Conservation (phyloP, 1,140 invertebrate genomes). For the Protaetia brevitarsis region DNA sequence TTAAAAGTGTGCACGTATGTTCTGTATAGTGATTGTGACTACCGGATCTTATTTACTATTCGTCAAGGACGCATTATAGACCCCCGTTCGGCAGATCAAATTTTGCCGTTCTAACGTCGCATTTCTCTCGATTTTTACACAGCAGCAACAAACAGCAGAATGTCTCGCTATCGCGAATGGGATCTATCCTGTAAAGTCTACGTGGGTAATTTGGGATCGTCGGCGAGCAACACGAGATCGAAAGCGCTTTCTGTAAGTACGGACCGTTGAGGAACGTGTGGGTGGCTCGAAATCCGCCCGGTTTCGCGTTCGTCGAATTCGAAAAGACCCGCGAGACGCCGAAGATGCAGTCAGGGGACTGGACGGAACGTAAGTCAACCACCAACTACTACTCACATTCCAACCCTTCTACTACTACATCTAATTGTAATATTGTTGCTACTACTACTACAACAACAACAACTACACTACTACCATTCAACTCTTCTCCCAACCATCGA, state of each 20-base stretch:
- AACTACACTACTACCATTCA: constrained; percentile 14
- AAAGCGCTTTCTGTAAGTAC: constrained; percentile 91
- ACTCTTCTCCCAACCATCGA: constrained; percentile 19
- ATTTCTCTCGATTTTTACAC: not conserved
- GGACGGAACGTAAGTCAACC: constrained; percentile 82
- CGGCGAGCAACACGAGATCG: constrained; percentile 89
- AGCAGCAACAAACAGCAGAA: constrained; percentile 34
- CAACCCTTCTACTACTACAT: constrained; percentile 18
- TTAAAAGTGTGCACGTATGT: too few relatives aligned
- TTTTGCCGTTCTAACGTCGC: not conserved
- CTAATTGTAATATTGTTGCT: constrained; percentile 22
- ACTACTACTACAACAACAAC: constrained; percentile 12
- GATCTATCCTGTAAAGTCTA: constrained; percentile 96
- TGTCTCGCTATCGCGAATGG: constrained; percentile 85
- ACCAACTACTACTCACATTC: constrained; percentile 6
- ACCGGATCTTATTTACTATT: too few relatives aligned
- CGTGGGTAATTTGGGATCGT: constrained; percentile 93
- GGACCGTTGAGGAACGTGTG: constrained; percentile 94
- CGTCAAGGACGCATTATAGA: too few relatives aligned
- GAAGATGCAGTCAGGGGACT: constrained; percentile 94
- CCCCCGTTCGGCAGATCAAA: not conserved
- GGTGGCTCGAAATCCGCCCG: constrained; percentile 92
- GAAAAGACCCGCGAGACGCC: constrained; percentile 95
- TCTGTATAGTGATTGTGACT: too few relatives aligned
- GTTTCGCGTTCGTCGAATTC: constrained; percentile 98